phyloP scores from a whole-genome alignment of 1,140 invertebrate species.

The Orchestia grillus region DNA sequence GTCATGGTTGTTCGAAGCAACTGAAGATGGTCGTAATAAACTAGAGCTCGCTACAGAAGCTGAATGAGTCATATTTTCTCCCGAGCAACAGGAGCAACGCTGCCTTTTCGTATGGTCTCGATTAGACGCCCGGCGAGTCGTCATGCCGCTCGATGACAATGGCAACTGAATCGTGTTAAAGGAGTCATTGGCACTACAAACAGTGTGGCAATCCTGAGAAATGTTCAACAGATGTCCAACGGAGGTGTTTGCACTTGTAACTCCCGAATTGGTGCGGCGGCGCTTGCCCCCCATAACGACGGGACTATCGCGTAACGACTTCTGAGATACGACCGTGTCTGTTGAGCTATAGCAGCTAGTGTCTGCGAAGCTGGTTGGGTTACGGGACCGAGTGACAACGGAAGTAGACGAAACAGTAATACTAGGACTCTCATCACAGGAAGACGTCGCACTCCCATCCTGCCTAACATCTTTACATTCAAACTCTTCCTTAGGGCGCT shows the following conservation, averaged over 20 bases:
- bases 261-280: slow-evolving; percentile 59
- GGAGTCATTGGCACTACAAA: background rate
- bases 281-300: slow-evolving; percentile 54
- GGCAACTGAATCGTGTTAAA: background rate
- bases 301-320: slow-evolving; percentile 43
- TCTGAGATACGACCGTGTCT: slow-evolving; percentile 57
- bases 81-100: slow-evolving; percentile 74
- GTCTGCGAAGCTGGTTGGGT: slow-evolving; percentile 64
- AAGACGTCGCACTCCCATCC: background rate
- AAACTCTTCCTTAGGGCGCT: slow-evolving; percentile 1
- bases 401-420: background rate
- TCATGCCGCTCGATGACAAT: slow-evolving; percentile 68
- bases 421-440: background rate
- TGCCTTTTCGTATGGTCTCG: slow-evolving; percentile 75
- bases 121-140: slow-evolving; percentile 73
- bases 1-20: slow-evolving; percentile 39
- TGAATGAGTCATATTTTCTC: slow-evolving; percentile 59
- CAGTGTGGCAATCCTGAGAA: background rate
- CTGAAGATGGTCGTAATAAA: background rate
- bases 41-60: slow-evolving; percentile 1
- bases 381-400: slow-evolving; percentile 44
- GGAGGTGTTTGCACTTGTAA: slow-evolving; percentile 6
- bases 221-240: background rate
- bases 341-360: slow-evolving; percentile 62
- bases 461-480: background rate